Base-by-base conservation (phyloP, 2,113 vertebrate species). In the Empidonax traillii region DNA sequence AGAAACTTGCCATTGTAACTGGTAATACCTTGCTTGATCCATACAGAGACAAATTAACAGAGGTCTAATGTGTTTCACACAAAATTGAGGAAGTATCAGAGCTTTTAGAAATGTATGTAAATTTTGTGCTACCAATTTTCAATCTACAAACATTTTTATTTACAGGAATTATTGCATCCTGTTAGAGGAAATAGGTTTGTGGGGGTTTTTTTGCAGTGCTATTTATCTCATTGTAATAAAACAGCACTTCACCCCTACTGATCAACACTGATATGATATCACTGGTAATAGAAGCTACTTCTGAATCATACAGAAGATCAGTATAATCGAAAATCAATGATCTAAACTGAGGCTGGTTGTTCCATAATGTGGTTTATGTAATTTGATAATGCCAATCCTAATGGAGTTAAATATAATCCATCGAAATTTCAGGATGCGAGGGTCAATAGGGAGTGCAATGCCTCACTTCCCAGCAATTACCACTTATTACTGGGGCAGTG, bases 311-410 rank as follows among this genome's bases (percentile, higher is more conserved):
- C 8, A 9, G 69, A 96, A 85, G 89, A 96, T 95, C 85, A 96
- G 98, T 96, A 78, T 99, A 99, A 99, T 99, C 97, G 94, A 99
- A 99, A 99, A 99, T 99, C 99, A 98, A 98, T 99, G 98, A 97
- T 96, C 97, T 97, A 82, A 93, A 92, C 53, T 66, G 94, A 93
- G 93, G 78, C 66, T 94, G 94, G 87, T 92, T 97, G 95, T 97
- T 96, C 92, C 91, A 83, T 96, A 95, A 96, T 89, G 95, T 91
- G 89, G 97, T 95, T 97, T 98, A 98, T 98, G 98, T 99, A 98
- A 99, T 99, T 98, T 99, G 99, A 99, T 99, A 98, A 98, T 98
- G 98, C 99, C 98, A 98, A 98, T 99, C 98, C 98, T 99, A 99
- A 99, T 98, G 97, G 98, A 98, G 98, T 99, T 99, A 98, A 98